Evolutionary conservation across 2,113 vertebrate species (phyloP), one percentile per base, ranked within the genome.

Genomic region (Mustelus asterias): DNA sequence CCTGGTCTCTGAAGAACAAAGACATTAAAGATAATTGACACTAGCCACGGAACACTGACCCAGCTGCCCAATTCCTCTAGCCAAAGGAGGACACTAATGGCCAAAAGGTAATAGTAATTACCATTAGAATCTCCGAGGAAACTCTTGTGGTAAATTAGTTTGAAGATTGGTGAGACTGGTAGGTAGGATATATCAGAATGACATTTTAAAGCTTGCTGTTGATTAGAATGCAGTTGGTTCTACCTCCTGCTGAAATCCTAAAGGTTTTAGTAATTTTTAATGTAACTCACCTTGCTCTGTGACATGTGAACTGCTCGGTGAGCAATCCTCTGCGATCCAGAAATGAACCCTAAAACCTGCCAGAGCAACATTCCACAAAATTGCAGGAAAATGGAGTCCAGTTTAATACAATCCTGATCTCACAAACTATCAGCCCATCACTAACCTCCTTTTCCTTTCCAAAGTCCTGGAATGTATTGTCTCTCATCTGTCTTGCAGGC

Each of bases 1-100:
- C 60, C n/a, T 67, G 18, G 89, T 93, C 89, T 93, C 89, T 37
- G 60, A 37, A 65, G 89, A 65, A 93, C 60, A 93, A 93, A 63
- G n/a, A 18, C n/a, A 93, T 93, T 93, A 67, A 93, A 93, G 89
- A 93, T 93, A 93, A 93, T 93, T 93, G 89, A 93, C 33, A 93
- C 60, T 37, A n/a, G 29, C 33, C 60, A 65, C 20, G 63, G 89
- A 65, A 63, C 89, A 65, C 1, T 93, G 89, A 93, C 89, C 60
- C 89, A 93, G 33, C 60, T 93, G 16, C 65, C 29, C 89, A 93
- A 37, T 41, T 65, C 60, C 16, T 93, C 89, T 37, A 9, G 60
- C 33, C 89, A 93, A 93, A 37, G 33, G 33, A 37, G 60, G 16
- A 1, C 89, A 65, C 37, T 83, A 37, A 88, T 65, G 89, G 89